These are phyloP conservation scores for Spilosoma lubricipeda DNA, from an alignment of 2,888 invertebrate species.

Conservation along the genomic window DNA sequence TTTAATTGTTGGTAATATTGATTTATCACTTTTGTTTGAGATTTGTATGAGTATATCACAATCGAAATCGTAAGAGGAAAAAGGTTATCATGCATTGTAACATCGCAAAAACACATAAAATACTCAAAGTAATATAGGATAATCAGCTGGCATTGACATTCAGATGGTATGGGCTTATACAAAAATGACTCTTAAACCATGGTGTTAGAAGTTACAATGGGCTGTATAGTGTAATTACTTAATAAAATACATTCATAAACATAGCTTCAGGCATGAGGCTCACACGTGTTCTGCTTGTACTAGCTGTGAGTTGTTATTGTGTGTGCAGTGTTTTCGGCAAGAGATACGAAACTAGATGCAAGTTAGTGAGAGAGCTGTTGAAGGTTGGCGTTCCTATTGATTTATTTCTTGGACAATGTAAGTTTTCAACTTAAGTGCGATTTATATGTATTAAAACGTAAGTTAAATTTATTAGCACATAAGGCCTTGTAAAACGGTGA, in stretches of 20 bases:
- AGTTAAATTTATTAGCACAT: not conserved
- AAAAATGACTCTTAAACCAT: slow-evolving; percentile 10
- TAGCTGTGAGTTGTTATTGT: slow-evolving; percentile 13
- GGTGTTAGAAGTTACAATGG: slow-evolving; percentile 11
- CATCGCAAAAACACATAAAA: slow-evolving; percentile 1
- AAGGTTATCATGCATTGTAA: slow-evolving; percentile 1
- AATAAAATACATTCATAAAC: slow-evolving; percentile 38
- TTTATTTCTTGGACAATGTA: slow-evolving; percentile 75
- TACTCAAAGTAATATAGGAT: slow-evolving; percentile 7
- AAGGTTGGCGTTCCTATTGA: slow-evolving; percentile 68
- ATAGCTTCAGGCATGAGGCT: slow-evolving; percentile 60
- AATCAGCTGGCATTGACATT: slow-evolving; percentile 67
- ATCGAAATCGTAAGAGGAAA: not conserved
- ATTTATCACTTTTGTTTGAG: not conserved
- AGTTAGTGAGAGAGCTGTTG: slow-evolving; percentile 71
- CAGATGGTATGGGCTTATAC: slow-evolving; percentile 27
- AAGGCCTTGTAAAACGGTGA: too few relatives aligned
- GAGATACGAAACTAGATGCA: slow-evolving; percentile 73
- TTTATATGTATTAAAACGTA: not conserved
- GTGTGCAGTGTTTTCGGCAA: slow-evolving; percentile 51
- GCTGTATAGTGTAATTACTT: slow-evolving; percentile 26
- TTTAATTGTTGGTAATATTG: too few relatives aligned
- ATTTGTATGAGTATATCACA: not conserved
- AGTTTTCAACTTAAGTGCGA: slow-evolving; percentile 49
- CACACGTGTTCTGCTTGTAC: slow-evolving; percentile 59